These are phyloP conservation scores for Aporophyla lueneburgensis DNA, from an alignment of 2,888 invertebrate species.

Conservation along the genomic window DNA sequence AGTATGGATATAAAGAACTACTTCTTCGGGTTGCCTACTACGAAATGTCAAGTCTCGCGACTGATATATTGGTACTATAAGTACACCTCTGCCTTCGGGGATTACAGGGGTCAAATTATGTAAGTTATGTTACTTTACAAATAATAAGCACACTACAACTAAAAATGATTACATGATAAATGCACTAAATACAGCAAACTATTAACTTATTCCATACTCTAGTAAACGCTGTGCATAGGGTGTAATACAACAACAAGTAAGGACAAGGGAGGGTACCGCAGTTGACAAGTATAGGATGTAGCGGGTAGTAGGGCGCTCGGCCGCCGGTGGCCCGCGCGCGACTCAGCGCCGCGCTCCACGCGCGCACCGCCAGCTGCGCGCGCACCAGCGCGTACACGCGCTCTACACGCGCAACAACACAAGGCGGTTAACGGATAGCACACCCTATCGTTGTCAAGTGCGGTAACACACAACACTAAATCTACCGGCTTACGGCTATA, in stretches of 20 bases:
- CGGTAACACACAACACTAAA: slow-evolving; percentile 56
- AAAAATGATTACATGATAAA: background rate
- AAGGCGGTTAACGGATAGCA: background rate
- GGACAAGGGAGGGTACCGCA: slow-evolving; percentile 68
- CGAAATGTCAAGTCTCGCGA: too few relatives aligned
- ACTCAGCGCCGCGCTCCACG: slow-evolving; percentile 70
- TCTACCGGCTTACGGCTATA: background rate
- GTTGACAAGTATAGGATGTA: slow-evolving; percentile 73
- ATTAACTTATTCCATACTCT: background rate
- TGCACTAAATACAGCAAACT: background rate
- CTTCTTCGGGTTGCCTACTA: too few relatives aligned
- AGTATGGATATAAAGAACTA: too few relatives aligned
- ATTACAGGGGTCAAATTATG: background rate
- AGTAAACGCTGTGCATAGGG: background rate
- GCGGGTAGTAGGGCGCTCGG: slow-evolving; percentile 58
- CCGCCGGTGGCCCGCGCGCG: slow-evolving; percentile 63
- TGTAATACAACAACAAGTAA: background rate
- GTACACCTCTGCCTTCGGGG: too few relatives aligned
- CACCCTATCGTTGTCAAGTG: slow-evolving; percentile 68
- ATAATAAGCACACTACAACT: background rate
- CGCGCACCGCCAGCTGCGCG: slow-evolving; percentile 66
- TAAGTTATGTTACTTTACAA: background rate
- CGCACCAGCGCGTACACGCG: slow-evolving; percentile 62
- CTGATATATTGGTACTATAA: background rate
- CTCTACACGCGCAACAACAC: slow-evolving; percentile 48